Evolutionary conservation across 2,113 vertebrate species (phyloP).

Genomic region (Pterophyllum scalare): DNA sequence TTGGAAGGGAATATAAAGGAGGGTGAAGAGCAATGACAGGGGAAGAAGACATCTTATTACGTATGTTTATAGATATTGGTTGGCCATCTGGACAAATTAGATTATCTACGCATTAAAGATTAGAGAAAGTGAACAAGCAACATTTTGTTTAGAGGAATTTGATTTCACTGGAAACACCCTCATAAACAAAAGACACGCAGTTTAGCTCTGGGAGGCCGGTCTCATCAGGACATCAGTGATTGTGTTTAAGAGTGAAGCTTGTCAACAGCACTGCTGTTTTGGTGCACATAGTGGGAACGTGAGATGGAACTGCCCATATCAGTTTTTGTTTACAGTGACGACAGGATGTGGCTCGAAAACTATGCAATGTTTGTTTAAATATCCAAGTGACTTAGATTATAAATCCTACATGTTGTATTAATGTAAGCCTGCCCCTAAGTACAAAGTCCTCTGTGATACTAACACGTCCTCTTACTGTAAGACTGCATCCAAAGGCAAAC

Average conservation of each 20-base stretch:
- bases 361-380: conserved; percentile 56
- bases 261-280: conserved; percentile 36
- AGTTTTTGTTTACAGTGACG: conserved; percentile 58
- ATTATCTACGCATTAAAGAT: conserved; percentile 47
- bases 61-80: conserved; percentile 60
- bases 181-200: neutral
- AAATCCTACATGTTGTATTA: conserved; percentile 31
- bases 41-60: conserved; percentile 50
- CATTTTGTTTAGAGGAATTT: conserved; percentile 62
- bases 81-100: conserved; percentile 67
- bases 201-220: conserved; percentile 30
- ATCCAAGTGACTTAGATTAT: conserved; percentile 30
- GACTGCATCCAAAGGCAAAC: neutral
- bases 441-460: neutral
- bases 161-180: conserved; percentile 45
- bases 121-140: conserved; percentile 46
- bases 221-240: conserved; percentile 24
- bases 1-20: conserved; percentile 62
- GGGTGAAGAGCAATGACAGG: conserved; percentile 21
- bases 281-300: conserved; percentile 38
- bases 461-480: neutral
- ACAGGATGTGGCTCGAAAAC: conserved; percentile 59
- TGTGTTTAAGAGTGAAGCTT: conserved; percentile 21
- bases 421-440: neutral
- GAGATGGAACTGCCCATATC: conserved; percentile 38